phyloP scores from a whole-genome alignment of 1,140 invertebrate species.

The Hormaphis cornu region DNA sequence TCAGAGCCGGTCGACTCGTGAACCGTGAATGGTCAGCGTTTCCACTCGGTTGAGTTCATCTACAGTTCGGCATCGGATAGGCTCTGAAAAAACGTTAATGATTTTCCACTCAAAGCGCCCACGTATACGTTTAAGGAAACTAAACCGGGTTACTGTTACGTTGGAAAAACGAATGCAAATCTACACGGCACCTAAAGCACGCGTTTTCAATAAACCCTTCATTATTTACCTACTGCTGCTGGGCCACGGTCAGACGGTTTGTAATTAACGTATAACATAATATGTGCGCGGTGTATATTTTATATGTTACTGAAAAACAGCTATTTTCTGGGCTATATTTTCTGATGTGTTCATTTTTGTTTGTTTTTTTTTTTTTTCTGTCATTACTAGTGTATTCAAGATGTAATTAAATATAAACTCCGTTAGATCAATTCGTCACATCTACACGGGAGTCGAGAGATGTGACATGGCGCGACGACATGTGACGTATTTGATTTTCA shows the following conservation, averaged over 20 bases:
- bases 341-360: background rate
- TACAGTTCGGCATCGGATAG: background rate
- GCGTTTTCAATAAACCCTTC: background rate
- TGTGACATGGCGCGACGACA: background rate
- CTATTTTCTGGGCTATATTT: too few relatives aligned
- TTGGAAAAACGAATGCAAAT: background rate
- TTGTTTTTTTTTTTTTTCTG: background rate
- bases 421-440: conserved; percentile 14
- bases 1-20: background rate
- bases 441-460: background rate
- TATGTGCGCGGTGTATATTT: too few relatives aligned
- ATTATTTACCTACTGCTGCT: background rate
- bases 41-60: conserved; percentile 25
- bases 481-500: background rate
- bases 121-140: conserved; percentile 3
- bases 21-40: conserved; percentile 26
- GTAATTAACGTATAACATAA: conserved; percentile 10
- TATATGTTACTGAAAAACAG: conserved; percentile 7
- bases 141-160: conserved; percentile 27
- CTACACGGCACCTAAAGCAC: background rate
- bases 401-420: conserved; percentile 4
- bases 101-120: conserved; percentile 18
- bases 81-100: conserved; percentile 18
- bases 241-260: background rate
- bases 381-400: too few relatives aligned